Percentiles rank a stretch among this genome's conserved stretches.
These are phyloP conservation scores for Pavo muticus DNA, from an alignment of 2,113 vertebrate genomes.

Conservation along the genomic window DNA sequence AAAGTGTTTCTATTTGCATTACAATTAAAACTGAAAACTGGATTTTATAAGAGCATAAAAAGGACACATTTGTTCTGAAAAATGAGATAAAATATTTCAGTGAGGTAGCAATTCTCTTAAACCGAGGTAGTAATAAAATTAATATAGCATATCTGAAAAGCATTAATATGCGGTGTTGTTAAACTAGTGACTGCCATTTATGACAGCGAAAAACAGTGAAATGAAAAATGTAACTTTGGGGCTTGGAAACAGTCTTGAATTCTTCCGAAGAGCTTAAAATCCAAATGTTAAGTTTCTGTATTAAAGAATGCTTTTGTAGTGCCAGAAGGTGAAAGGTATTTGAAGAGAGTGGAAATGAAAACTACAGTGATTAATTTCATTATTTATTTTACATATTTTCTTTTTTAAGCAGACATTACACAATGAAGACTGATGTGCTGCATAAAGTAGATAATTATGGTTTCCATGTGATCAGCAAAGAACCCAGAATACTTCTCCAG, in stretches of 20 bases:
- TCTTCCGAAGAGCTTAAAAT: constrained; percentile 5
- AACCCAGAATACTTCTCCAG: background rate
- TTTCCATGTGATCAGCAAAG: background rate
- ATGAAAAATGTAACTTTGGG: background rate
- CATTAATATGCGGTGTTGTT: background rate
- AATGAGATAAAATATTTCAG: background rate
- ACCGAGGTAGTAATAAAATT: background rate
- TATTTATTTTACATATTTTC: background rate
- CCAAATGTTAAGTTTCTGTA: background rate
- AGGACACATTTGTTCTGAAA: background rate
- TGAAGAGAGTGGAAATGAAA: background rate
- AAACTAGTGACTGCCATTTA: background rate
- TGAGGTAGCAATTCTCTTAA: background rate
- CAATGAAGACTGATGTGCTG: background rate
- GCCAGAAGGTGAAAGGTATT: background rate
- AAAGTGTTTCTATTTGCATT: background rate
- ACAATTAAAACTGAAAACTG: background rate
- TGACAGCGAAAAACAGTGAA: background rate
- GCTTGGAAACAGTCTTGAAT: background rate
- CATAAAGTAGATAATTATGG: background rate
- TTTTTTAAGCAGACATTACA: background rate
- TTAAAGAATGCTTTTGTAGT: background rate
- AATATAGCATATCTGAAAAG: background rate
- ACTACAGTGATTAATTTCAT: background rate
- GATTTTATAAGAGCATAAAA: background rate